phyloP scores from a whole-genome alignment of 2,888 invertebrate genomes.

The Pandemis heparana region DNA sequence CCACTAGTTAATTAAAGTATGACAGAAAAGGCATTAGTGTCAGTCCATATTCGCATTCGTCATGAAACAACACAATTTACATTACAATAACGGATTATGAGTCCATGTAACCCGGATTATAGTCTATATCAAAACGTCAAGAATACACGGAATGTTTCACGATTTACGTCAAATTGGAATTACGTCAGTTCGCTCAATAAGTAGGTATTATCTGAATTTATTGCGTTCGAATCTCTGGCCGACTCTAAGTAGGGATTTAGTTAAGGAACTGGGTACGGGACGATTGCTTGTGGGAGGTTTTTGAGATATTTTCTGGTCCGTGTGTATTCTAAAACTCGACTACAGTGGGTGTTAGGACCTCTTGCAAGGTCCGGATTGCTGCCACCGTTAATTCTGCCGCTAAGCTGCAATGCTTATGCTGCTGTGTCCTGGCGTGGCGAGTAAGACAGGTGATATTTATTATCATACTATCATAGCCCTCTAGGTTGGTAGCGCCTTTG shows the following conservation, averaged over 20 bases:
- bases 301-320: conserved; percentile 7
- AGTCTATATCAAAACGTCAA: conserved; percentile 31
- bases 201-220: conserved; percentile 46
- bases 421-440: too few species aligned
- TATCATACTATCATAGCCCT: too few species aligned
- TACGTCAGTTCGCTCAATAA: conserved; percentile 42
- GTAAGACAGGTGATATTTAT: too few species aligned
- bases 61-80: conserved; percentile 19
- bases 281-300: conserved; percentile 23
- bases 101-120: conserved; percentile 26
- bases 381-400: too few species aligned
- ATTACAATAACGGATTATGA: conserved; percentile 37
- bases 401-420: too few species aligned
- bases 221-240: conserved; percentile 29
- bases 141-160: conserved; percentile 38
- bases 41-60: conserved; percentile 21
- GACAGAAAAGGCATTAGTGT: neutral
- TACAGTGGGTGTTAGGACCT: too few species aligned
- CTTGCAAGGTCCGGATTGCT: too few species aligned
- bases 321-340: neutral
- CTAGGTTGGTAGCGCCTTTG: too few species aligned
- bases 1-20: neutral
- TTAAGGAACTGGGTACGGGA: conserved; percentile 25
- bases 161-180: conserved; percentile 42
- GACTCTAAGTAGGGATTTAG: conserved; percentile 34